Conservation (phyloP, 2,113 vertebrate species). For the Delphinus delphis region DNA sequence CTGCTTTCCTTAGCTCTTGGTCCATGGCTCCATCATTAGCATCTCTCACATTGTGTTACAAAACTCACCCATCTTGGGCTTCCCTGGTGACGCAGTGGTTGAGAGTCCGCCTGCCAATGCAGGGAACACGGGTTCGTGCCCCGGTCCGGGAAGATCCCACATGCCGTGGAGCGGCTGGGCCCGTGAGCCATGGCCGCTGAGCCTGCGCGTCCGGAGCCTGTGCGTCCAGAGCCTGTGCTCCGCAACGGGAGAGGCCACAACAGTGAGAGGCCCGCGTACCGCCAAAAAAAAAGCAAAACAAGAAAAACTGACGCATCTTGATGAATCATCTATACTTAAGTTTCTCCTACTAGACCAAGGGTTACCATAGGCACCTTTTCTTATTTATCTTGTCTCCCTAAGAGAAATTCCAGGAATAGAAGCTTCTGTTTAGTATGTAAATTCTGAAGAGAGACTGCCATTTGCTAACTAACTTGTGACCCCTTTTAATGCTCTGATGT, state of each 20-base stretch:
- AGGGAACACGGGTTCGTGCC: too few species aligned
- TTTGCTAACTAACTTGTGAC: conserved; percentile 43
- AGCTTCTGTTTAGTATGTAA: conserved; percentile 26
- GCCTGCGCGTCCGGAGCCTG: too few species aligned
- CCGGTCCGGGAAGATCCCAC: too few species aligned
- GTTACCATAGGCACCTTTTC: not conserved
- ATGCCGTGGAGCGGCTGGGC: too few species aligned
- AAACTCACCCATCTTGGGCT: not conserved
- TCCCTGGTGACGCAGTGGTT: too few species aligned
- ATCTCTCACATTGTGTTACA: too few species aligned
- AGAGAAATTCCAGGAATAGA: conserved; percentile 38
- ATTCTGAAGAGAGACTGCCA: not conserved
- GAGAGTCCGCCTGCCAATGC: too few species aligned
- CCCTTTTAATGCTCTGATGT: conserved; percentile 44
- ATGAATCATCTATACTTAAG: not conserved
- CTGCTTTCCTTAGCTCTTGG: not conserved
- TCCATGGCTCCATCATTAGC: not conserved
- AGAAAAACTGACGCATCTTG: not conserved
- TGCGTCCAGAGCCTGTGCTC: too few species aligned
- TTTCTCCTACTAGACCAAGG: not conserved
- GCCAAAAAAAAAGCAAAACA: too few species aligned
- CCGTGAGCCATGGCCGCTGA: too few species aligned
- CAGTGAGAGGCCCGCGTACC: too few species aligned
- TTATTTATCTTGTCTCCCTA: conserved; percentile 20
- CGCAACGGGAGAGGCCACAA: too few species aligned